Base-by-base conservation (phyloP, 1,140 invertebrate genomes). In the Colletes gigas region DNA sequence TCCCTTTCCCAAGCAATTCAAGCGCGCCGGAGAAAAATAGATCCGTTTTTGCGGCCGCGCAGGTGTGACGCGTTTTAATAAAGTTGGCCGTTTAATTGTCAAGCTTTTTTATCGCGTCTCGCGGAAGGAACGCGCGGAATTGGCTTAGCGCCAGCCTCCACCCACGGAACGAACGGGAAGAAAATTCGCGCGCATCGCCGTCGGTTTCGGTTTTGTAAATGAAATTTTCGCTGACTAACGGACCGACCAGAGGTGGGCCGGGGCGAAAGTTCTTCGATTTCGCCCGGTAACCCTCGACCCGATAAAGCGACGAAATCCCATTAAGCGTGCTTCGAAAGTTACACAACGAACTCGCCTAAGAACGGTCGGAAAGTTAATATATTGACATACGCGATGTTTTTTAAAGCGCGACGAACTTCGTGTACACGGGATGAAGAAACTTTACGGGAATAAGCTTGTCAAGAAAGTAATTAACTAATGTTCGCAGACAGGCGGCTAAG, bases 61-160 rank as follows among this genome's bases (percentile, higher is more conserved):
- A 79, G 69, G 57, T 79, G 68, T 59, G 19, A 55, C 68, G 69
- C 59, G 77, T 79, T 79, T 79, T 79, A 79, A 79, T 79, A 73
- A 79, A 78, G 75, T 78, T 59, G 75, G 21, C 50, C 67, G 75
- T 78, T 78, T 78, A 78, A 78, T 78, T 78, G 75, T 78, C 67
- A 62, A 50, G 21, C 30, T 70, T 60, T 70, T 70, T 70, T 78
- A 52, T 78, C 65, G 55, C 54, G 17, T 50, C 19, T 50, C 21
- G 44, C 75, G 55, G n/a, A 50, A 47, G 52, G 19, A 65, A 77
- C 50, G 19, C 10, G 39, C 6, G 52, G 19, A 39, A 57, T 7
- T 57, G 57, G 57, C 39, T 9, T 14, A 9, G 55, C 44, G 21
- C 44, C 3, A 14, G 4, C n/a, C 44, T 47, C 57, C 30, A 8